phyloP scores from a whole-genome alignment of 2,888 invertebrate species.

The Parapristionchus giblindavisi region DNA sequence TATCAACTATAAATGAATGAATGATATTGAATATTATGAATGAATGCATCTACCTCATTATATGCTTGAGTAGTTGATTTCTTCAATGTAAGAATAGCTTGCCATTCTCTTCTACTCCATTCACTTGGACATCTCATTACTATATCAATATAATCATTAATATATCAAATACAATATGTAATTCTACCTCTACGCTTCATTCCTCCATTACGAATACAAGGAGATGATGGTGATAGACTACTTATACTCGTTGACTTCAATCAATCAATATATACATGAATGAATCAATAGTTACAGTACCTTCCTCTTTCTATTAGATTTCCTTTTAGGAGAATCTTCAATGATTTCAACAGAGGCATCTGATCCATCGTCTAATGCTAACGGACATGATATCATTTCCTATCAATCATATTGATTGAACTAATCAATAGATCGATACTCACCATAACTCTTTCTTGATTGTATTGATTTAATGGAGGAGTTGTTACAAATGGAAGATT shows the following conservation, averaged over 20 bases:
- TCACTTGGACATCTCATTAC: conserved; percentile 20
- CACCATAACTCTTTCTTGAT: conserved; percentile 15
- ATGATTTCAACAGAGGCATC: neutral
- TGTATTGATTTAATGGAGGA: neutral
- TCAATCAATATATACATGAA: too few relatives aligned
- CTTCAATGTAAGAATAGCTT: conserved; percentile 28
- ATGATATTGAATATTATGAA: too few relatives aligned
- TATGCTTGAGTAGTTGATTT: conserved; percentile 10
- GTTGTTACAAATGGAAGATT: conserved; percentile 3
- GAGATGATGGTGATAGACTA: too few relatives aligned
- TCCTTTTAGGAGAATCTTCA: neutral
- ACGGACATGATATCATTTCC: neutral
- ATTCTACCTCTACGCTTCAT: conserved; percentile 3
- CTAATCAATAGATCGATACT: neutral
- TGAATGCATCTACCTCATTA: neutral
- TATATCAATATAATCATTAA: too few relatives aligned
- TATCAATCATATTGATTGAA: neutral
- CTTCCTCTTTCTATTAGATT: neutral
- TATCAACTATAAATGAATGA: too few relatives aligned
- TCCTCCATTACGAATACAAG: neutral
- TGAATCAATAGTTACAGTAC: neutral
- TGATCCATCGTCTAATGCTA: neutral
- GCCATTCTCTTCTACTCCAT: conserved; percentile 33
- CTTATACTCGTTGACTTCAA: too few relatives aligned
- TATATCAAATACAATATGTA: too few relatives aligned